A percentile compares a stretch with the other conserved stretches of the same genome.
phyloP scores from a whole-genome alignment of 1,140 invertebrate species.

The Cyphomyrmex costatus region DNA sequence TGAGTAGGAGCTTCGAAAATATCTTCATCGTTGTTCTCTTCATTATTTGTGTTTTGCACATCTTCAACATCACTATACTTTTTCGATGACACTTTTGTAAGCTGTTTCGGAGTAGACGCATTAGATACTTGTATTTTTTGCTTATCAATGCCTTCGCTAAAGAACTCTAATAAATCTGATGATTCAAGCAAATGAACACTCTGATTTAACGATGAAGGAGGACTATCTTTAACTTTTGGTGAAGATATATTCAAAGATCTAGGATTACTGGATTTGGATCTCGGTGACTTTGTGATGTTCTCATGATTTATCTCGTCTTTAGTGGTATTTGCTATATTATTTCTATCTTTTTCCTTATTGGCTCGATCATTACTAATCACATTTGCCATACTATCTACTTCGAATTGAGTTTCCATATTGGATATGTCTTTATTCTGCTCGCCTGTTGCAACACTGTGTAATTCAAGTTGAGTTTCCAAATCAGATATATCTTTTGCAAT shows the following conservation, averaged over 20 bases:
- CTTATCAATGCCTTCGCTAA: conserved; percentile 2
- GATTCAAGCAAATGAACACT: conserved; percentile 55
- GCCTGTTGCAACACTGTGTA: background rate
- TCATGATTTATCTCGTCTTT: background rate
- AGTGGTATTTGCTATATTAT: background rate
- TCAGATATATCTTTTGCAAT: conserved; percentile 1
- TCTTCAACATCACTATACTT: conserved; percentile 22
- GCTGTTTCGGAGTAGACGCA: background rate
- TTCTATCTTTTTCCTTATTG: background rate
- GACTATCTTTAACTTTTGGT: background rate
- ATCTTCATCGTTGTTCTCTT: background rate
- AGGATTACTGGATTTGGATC: background rate
- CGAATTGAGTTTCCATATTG: conserved; percentile 15
- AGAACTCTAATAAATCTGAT: conserved; percentile 52
- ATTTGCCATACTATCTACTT: background rate
- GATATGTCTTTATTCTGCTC: background rate
- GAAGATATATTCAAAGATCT: conserved; percentile 41
- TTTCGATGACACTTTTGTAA: background rate
- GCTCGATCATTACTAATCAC: background rate
- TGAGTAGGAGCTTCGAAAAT: background rate
- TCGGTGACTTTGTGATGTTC: background rate
- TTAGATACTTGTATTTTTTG: background rate
- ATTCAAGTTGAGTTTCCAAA: conserved; percentile 7
- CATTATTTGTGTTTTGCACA: conserved; percentile 13
- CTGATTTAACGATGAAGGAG: background rate